These are phyloP conservation scores for Cydia amplana DNA, from an alignment of 1,140 invertebrate species.

Conservation along the genomic window DNA sequence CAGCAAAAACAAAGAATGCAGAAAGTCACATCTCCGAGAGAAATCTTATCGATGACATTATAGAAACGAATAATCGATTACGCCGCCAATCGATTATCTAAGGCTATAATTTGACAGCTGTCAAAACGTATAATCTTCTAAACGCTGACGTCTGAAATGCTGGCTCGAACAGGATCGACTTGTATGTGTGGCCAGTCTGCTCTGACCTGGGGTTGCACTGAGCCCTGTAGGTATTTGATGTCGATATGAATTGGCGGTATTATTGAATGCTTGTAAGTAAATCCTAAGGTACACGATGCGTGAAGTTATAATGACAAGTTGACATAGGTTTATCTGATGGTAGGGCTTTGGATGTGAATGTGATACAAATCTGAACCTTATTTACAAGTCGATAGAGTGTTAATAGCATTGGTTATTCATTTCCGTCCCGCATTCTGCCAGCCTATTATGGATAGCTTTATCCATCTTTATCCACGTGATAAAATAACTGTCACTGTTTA, in stretches of 20 bases:
- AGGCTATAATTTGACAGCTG: constrained; percentile 41
- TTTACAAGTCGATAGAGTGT: neutral
- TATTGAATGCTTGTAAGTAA: constrained; percentile 19
- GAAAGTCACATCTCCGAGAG: constrained; percentile 29
- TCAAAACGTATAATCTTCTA: constrained; percentile 40
- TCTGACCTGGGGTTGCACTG: neutral
- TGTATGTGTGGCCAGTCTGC: constrained; percentile 1
- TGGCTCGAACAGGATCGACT: constrained; percentile 24
- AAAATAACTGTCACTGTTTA: too few relatives aligned
- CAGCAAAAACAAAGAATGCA: constrained; percentile 24
- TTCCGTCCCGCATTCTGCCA: neutral
- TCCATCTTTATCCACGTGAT: too few relatives aligned
- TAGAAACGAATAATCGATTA: constrained; percentile 36
- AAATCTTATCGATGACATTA: constrained; percentile 33
- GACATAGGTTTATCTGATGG: constrained; percentile 28
- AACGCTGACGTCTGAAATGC: constrained; percentile 28
- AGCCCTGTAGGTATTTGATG: neutral
- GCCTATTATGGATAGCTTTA: too few relatives aligned
- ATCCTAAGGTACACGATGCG: constrained; percentile 30
- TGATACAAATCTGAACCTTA: neutral
- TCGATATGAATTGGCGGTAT: neutral
- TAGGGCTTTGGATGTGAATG: neutral
- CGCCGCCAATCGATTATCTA: constrained; percentile 37
- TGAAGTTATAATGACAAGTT: constrained; percentile 31
- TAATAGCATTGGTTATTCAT: neutral